Evolutionary conservation across 2,888 invertebrate species (phyloP), one percentile per base, ranked within the genome.

Genomic region (Drosophila flavopinicola): DNA sequence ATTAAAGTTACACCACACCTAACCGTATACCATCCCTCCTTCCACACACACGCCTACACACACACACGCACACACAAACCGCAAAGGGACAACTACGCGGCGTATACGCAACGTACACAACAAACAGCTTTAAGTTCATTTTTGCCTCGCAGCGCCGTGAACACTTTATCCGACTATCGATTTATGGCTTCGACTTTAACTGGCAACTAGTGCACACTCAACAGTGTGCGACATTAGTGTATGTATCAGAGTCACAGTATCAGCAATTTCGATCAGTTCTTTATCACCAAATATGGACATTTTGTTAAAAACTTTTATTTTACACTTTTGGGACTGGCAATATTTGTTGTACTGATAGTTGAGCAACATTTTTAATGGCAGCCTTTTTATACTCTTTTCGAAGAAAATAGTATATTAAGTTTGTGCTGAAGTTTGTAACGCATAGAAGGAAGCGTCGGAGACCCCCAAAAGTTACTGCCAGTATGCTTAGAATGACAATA

Each of bases 1-100:
- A 71, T 72, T 58, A 52, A 68, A 63, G 67, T 39, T 42, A 60
- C 17, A 32, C 53, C 45, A 20, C 45, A 29, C 32, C 54, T 25
- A n/a, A 53, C 30, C 44, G 9, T 32, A 6, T 10, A n/a, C n/a
- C n/a, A n/a, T n/a, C n/a, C n/a, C n/a, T n/a, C n/a, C n/a, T 23
- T n/a, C 24, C 17, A 9, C 29, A 39, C 32, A 30, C 29, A 10
- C 17, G 13, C 25, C 11, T n/a, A 2, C 7, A n/a, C 9, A 13
- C 30, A 10, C 25, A 20, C 10, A 13, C 17, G n/a, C 30, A 27
- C 6, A 35, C 7, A 23, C 7, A 13, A n/a, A 42, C 10, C n/a
- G 13, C 0, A 17, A 7, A 3, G 30, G 11, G 25, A 35, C 7
- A 6, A 17, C 30, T 7, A 51, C 25, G 45, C 24, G 49, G 39